Percentiles rank a stretch among this genome's conserved stretches.
Conservation (phyloP, 2,888 invertebrate genomes). For the Acrobasis consociella region DNA sequence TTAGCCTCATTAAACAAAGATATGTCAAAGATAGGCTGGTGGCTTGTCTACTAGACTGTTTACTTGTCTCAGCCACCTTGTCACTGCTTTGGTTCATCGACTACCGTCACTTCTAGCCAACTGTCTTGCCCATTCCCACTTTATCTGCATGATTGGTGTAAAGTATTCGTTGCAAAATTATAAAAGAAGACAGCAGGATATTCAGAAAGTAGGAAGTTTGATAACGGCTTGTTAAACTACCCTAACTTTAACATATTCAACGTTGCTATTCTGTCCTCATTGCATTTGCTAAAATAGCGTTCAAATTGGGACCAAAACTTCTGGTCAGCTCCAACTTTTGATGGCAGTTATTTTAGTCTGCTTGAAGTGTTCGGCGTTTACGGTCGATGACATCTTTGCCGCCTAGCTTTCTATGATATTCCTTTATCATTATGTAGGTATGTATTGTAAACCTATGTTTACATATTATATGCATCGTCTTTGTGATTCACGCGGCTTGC, state of each 20-base stretch:
- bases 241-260: constrained; percentile 2
- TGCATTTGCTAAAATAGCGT: constrained; percentile 20
- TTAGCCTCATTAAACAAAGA: too few relatives aligned
- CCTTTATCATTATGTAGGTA: too few relatives aligned
- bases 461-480: too few relatives aligned
- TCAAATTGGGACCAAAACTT: constrained; percentile 18
- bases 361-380: constrained; percentile 9
- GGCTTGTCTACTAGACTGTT: too few relatives aligned
- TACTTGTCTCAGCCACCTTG: neutral
- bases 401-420: neutral
- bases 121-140: too few relatives aligned
- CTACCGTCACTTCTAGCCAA: neutral
- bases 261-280: constrained; percentile 6
- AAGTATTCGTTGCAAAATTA: too few relatives aligned
- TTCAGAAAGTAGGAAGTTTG: neutral
- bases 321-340: constrained; percentile 15
- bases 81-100: neutral
- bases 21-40: too few relatives aligned
- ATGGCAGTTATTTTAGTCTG: constrained; percentile 17
- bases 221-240: neutral
- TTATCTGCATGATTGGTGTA: too few relatives aligned
- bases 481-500: too few relatives aligned
- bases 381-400: constrained; percentile 9
- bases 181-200: too few relatives aligned
- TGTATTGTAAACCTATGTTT: too few relatives aligned